Evolutionary conservation across 2,888 invertebrate genomes (phyloP).

Genomic region (Thumatha senex): DNA sequence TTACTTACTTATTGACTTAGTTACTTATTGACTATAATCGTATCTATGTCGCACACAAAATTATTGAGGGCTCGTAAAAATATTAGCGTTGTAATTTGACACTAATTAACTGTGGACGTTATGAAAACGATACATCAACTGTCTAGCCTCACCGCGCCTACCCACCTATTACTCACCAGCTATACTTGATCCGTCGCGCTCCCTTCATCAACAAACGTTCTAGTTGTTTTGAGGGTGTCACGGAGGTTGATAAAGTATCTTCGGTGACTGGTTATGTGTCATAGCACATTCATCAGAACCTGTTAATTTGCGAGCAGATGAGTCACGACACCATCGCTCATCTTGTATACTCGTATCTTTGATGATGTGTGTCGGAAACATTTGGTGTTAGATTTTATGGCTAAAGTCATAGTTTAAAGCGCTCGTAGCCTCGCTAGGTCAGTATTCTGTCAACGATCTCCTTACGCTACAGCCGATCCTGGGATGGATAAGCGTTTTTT

Average conservation of each 20-base stretch:
- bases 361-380: slow-evolving; percentile 62
- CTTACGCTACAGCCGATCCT: too few relatives aligned
- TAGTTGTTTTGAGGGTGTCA: slow-evolving; percentile 22
- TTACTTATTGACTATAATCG: too few relatives aligned
- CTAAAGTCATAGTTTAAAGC: slow-evolving; percentile 3
- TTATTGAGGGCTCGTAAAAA: slow-evolving; percentile 50
- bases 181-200: slow-evolving; percentile 38
- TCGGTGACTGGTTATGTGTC: slow-evolving; percentile 49
- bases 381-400: slow-evolving; percentile 47
- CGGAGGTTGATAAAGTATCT: slow-evolving; percentile 41
- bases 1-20: too few relatives aligned
- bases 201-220: slow-evolving; percentile 23
- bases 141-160: slow-evolving; percentile 63
- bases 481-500: too few relatives aligned
- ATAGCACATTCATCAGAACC: slow-evolving; percentile 74
- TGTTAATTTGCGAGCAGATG: slow-evolving; percentile 80
- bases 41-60: slow-evolving; percentile 19
- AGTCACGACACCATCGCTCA: slow-evolving; percentile 78
- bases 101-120: slow-evolving; percentile 75
- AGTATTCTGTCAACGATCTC: too few relatives aligned
- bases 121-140: slow-evolving; percentile 76
- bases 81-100: slow-evolving; percentile 73
- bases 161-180: slow-evolving; percentile 54
- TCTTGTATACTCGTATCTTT: slow-evolving; percentile 57
- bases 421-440: too few relatives aligned